phyloP scores from a whole-genome alignment of 2,797 vertebrate species.

The Anisognathus igniventris region DNA sequence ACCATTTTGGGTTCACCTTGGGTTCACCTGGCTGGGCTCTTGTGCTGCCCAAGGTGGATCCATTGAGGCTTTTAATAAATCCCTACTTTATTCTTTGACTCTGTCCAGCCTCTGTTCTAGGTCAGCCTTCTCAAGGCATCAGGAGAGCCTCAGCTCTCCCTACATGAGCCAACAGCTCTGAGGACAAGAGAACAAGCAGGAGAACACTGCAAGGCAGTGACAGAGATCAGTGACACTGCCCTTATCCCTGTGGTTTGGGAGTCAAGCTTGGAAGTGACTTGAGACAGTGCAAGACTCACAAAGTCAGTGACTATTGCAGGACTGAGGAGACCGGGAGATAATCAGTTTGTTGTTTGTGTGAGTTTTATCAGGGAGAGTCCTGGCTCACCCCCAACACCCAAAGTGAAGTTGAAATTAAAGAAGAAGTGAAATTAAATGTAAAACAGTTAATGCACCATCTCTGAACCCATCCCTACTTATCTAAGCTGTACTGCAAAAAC shows the following conservation, averaged over 20 bases:
- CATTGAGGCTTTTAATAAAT: background rate
- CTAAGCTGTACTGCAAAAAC: background rate
- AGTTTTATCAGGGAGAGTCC: background rate
- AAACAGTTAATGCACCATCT: background rate
- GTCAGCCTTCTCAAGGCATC: background rate
- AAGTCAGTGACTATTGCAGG: background rate
- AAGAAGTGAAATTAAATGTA: background rate
- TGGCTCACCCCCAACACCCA: background rate
- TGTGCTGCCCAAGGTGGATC: background rate
- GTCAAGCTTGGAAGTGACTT: background rate
- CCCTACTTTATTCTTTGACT: background rate
- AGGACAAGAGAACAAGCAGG: background rate
- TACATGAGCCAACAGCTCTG: rapidly evolving
- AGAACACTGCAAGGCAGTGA: background rate
- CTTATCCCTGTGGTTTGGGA: background rate
- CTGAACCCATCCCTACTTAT: background rate
- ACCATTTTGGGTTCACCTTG: background rate
- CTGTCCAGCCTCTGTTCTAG: background rate
- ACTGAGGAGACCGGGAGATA: background rate
- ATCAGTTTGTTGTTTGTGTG: background rate
- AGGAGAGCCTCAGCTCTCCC: background rate
- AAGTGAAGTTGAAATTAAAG: background rate
- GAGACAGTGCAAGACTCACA: background rate
- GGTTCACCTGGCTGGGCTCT: background rate
- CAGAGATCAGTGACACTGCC: too few relatives aligned